A percentile compares a stretch with the other conserved stretches of the same genome.
Evolutionary conservation across 92 coral and sea anemone species (phyloP).

Genomic region (Phymanthus crucifer): DNA sequence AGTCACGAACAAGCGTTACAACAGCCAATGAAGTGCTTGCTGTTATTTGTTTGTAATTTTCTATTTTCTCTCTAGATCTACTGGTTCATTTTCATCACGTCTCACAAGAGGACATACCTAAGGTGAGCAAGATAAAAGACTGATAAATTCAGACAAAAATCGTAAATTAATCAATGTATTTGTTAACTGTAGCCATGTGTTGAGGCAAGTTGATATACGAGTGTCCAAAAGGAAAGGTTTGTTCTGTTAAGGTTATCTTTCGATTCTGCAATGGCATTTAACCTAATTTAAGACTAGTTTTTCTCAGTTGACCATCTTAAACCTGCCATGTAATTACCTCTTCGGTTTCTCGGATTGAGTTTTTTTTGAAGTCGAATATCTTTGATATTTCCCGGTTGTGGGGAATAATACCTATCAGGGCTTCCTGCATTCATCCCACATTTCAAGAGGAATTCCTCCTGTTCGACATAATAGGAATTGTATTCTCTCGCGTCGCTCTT

Average conservation of each 20-base stretch:
- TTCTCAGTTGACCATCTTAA: not conserved
- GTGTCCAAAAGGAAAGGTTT: not conserved
- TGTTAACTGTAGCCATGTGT: not conserved
- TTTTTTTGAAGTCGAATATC: not conserved
- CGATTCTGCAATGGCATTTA: not conserved
- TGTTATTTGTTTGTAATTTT: not conserved
- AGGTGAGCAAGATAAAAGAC: conserved; percentile 4
- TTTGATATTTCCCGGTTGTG: not conserved
- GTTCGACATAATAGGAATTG: not conserved
- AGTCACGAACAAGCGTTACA: conserved; percentile 11
- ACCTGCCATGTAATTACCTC: not conserved
- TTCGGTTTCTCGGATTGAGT: not conserved
- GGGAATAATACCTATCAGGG: not conserved
- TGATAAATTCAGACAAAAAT: not conserved
- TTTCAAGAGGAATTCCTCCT: not conserved
- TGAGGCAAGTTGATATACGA: not conserved
- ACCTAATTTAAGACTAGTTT: not conserved
- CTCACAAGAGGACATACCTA: not conserved
- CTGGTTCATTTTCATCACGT: not conserved
- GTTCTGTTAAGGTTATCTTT: not conserved
- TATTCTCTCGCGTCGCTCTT: not conserved
- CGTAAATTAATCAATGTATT: not conserved
- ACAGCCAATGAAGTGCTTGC: conserved; percentile 2
- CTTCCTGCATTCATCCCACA: not conserved
- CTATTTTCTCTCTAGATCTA: not conserved